Evolutionary conservation across 2,113 vertebrate genomes (phyloP), one percentile per base, ranked within the genome.

Genomic region (Oceanodroma tethys): DNA sequence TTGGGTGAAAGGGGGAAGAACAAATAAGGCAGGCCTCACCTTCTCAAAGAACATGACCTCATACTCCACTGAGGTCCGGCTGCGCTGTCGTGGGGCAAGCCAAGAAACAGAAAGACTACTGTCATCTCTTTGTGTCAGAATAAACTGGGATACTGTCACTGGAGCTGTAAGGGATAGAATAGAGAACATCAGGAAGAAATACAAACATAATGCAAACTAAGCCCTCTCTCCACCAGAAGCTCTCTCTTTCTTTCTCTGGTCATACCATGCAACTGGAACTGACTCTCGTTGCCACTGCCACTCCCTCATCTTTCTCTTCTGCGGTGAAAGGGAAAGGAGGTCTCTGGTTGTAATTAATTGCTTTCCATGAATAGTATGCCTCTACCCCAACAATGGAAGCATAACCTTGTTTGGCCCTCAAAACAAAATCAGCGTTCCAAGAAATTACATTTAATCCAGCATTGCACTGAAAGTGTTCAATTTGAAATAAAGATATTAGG

Each of bases 11-110:
- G 29, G 5, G 5, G 25, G 15, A 29, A 48, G 42, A 47, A 47
- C 16, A 78, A 75, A 79, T n/a, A 32, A 83, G 23, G 59, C 13
- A 70, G 14, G 21, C 23, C 73, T 95, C 58, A 97, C 97, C 96
- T 98, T 97, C 91, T 97, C 97, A 78, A 97, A 97, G 93, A 97
- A 98, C 96, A 97, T 97, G 87, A 98, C 97, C 16, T 98, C 97
- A 25, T 97, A 98, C 45, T 96, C 97, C 87, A 98, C 94, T 1
- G 97, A 93, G 36, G 87, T 88, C 40, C 90, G 75, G 86, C 97
- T 97, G 58, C 96, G 97, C 38, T 95, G 94, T 43, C 87, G 70
- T 6, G 97, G 95, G 30, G 97, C 94, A 26, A 96, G 93, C 97
- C 97, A 97, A 43, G 97, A 97, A 65, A 98, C 93, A 52, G 97